Percentiles rank a stretch among this genome's conserved stretches.
Evolutionary conservation across 2,888 invertebrate species (phyloP).

Genomic region (Amphipoea oculea): DNA sequence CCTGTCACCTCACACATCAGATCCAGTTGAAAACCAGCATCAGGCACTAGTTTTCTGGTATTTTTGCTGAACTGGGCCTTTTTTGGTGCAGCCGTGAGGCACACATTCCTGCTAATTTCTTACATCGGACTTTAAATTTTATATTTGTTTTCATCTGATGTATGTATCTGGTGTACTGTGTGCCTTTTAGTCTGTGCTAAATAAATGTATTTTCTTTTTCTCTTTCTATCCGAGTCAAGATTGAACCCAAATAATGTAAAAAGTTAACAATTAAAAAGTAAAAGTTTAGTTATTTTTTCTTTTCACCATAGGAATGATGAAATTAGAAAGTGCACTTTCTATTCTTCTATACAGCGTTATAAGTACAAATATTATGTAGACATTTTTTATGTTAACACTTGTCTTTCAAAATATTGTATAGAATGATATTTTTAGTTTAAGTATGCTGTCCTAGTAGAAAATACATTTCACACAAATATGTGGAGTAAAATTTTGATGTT

Average conservation of each 20-base stretch:
- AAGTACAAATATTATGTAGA: background rate
- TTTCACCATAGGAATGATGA: background rate
- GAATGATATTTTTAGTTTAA: background rate
- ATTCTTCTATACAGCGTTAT: background rate
- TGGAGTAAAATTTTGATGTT: background rate
- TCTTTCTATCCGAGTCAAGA: background rate
- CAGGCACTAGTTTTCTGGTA: too few relatives aligned
- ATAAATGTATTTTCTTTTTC: too few relatives aligned
- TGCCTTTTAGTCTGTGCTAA: too few relatives aligned
- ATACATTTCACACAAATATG: background rate
- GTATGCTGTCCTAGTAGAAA: background rate
- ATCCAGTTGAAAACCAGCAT: too few relatives aligned
- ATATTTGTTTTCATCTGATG: too few relatives aligned
- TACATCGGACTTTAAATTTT: too few relatives aligned
- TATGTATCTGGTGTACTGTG: too few relatives aligned
- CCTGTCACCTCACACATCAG: too few relatives aligned
- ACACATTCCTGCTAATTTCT: too few relatives aligned
- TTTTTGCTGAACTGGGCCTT: too few relatives aligned
- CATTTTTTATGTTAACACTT: background rate
- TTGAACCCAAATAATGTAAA: background rate
- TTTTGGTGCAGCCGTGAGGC: too few relatives aligned
- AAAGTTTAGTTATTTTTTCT: slow-evolving; percentile 25
- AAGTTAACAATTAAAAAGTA: slow-evolving; percentile 18
- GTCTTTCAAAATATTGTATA: background rate
- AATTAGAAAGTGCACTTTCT: slow-evolving; percentile 50